phyloP scores from a whole-genome alignment of 53 echinoderm and acorn worm species.

The Holothuria leucospilota region DNA sequence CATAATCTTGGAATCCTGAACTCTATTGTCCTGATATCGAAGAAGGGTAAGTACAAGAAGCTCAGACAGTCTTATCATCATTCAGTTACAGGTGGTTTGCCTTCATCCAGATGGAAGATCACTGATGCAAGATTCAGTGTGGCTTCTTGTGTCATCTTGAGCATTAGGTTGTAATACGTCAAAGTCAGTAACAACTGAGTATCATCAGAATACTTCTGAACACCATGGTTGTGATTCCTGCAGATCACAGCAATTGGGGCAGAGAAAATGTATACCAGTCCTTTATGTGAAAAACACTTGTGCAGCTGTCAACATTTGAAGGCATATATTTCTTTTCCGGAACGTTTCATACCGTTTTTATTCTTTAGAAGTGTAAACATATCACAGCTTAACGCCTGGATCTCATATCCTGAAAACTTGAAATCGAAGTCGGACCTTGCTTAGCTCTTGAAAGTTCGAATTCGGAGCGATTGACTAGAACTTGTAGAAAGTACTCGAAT shows the following conservation, averaged over 20 bases:
- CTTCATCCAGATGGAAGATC: constrained; percentile 53
- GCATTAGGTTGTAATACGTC: not conserved
- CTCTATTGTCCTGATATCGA: constrained; percentile 23
- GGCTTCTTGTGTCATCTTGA: constrained; percentile 11
- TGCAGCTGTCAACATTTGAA: too few species aligned
- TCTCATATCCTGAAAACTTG: too few species aligned
- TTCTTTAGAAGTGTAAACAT: too few species aligned
- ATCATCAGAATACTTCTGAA: constrained; percentile 64
- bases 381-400: too few species aligned
- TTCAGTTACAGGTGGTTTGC: constrained; percentile 47
- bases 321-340: too few species aligned
- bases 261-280: constrained; percentile 4
- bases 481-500: too few species aligned
- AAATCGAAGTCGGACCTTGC: too few species aligned
- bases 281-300: too few species aligned
- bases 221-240: constrained; percentile 34
- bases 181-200: constrained; percentile 47
- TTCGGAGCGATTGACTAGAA: too few species aligned
- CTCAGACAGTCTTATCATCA: constrained; percentile 72
- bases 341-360: too few species aligned
- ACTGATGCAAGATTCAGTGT: constrained; percentile 24
- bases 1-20: constrained; percentile 16
- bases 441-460: too few species aligned
- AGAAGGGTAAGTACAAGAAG: constrained; percentile 55
- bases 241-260: constrained; percentile 35